Conservation (phyloP, 2,888 invertebrate genomes). For the Scaptomyza cyrtandrae region DNA sequence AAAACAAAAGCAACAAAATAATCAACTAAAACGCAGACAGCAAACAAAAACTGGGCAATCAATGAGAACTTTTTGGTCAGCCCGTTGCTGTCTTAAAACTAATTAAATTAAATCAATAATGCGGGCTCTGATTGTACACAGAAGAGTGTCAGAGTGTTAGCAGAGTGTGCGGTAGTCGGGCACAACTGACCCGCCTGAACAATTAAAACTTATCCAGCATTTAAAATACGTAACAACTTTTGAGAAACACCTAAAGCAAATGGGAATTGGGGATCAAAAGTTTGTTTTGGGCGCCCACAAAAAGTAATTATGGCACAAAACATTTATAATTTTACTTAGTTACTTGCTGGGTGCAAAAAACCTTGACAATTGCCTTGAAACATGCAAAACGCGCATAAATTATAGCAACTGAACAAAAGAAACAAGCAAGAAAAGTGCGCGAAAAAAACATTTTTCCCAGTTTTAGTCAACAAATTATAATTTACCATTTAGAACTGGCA, state of each 20-base stretch:
- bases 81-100: constrained; percentile 67
- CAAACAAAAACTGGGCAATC: constrained; percentile 56
- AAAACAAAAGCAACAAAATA: constrained; percentile 48
- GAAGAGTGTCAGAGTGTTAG: not conserved
- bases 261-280: constrained; percentile 34
- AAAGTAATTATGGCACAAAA: constrained; percentile 75
- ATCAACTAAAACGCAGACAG: constrained; percentile 67
- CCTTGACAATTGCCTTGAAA: constrained; percentile 81
- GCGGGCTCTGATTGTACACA: constrained; percentile 32
- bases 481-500: constrained; percentile 63
- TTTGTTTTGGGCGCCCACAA: constrained; percentile 26
- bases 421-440: constrained; percentile 16
- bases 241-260: constrained; percentile 31
- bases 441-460: constrained; percentile 23
- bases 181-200: constrained; percentile 40
- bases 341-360: constrained; percentile 51
- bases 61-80: constrained; percentile 43
- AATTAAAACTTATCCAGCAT: constrained; percentile 44
- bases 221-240: too few relatives aligned
- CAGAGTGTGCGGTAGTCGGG: too few relatives aligned
- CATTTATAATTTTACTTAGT: constrained; percentile 58
- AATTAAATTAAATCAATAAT: constrained; percentile 76
- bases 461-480: constrained; percentile 51
- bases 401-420: constrained; percentile 43
- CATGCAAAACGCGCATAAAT: constrained; percentile 82